Conservation (phyloP, 2,888 invertebrate genomes). For the Amiota communis region DNA sequence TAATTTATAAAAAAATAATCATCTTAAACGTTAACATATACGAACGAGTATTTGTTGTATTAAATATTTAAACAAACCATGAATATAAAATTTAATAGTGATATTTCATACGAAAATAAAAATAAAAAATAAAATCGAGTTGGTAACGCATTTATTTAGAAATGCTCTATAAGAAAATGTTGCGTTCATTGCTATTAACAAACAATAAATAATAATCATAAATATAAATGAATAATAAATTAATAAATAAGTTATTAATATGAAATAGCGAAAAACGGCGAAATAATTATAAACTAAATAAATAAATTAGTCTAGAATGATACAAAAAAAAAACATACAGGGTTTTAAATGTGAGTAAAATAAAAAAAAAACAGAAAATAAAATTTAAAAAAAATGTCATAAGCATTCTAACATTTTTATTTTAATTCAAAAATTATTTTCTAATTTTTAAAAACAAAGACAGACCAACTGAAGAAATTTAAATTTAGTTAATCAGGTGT, state of each 20-base stretch:
- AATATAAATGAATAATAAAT: constrained; percentile 23
- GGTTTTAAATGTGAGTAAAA: constrained; percentile 65
- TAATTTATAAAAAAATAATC: neutral
- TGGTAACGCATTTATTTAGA: constrained; percentile 45
- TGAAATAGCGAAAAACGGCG: neutral
- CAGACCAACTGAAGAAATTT: no score
- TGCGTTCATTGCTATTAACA: constrained; percentile 38
- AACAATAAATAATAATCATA: constrained; percentile 27
- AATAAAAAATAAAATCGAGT: constrained; percentile 45
- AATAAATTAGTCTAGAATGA: constrained; percentile 12
- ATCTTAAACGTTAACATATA: no score
- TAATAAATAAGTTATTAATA: neutral
- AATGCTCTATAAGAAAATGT: constrained; percentile 40
- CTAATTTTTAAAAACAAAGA: no score
- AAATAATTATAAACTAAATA: constrained; percentile 35
- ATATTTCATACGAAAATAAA: constrained; percentile 18
- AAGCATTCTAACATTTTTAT: no score
- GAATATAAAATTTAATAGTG: constrained; percentile 42
- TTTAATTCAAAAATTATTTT: no score
- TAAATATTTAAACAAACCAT: no score
- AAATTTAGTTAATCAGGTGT: no score
- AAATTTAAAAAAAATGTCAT: neutral
- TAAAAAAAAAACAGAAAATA: neutral
- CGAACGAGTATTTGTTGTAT: no score
- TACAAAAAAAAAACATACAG: constrained; percentile 48